phyloP scores from a whole-genome alignment of 2,113 vertebrate species.

The Thunnus thynnus region DNA sequence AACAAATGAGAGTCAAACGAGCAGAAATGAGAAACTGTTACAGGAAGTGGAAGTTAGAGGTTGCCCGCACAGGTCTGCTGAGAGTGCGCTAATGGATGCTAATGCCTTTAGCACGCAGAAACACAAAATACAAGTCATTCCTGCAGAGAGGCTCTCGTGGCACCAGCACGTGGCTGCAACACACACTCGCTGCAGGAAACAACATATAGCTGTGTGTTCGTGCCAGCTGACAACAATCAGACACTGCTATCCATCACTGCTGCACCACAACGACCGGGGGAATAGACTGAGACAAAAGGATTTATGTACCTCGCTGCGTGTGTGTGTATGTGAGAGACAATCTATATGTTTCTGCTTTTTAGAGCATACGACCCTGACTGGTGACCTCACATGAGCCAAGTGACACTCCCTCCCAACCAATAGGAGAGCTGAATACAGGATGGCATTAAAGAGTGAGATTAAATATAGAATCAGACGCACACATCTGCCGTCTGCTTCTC shows the following conservation, averaged over 20 bases:
- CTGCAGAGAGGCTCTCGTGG: not conserved
- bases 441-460: slow-evolving; percentile 45
- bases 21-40: not conserved
- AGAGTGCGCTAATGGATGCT: slow-evolving; percentile 42
- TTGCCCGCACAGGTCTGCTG: slow-evolving; percentile 52
- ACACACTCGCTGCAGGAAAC: slow-evolving; percentile 3
- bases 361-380: slow-evolving; percentile 37
- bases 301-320: slow-evolving; percentile 45
- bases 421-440: not conserved
- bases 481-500: slow-evolving; percentile 30
- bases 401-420: slow-evolving; percentile 41
- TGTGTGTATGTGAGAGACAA: slow-evolving; percentile 19
- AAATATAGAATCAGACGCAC: slow-evolving; percentile 34
- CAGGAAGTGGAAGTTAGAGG: slow-evolving; percentile 20
- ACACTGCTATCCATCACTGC: slow-evolving; percentile 44
- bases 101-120: slow-evolving; percentile 24
- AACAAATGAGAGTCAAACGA: slow-evolving; percentile 48
- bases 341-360: slow-evolving; percentile 42
- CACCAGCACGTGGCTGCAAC: slow-evolving; percentile 1
- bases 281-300: slow-evolving; percentile 44
- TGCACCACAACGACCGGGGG: not conserved
- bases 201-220: slow-evolving; percentile 43
- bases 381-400: slow-evolving; percentile 23
- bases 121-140: slow-evolving; percentile 31
- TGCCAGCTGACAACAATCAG: slow-evolving; percentile 56